Conservation (phyloP, 1,140 invertebrate genomes). For the Macrotrachela quadricornifera region DNA sequence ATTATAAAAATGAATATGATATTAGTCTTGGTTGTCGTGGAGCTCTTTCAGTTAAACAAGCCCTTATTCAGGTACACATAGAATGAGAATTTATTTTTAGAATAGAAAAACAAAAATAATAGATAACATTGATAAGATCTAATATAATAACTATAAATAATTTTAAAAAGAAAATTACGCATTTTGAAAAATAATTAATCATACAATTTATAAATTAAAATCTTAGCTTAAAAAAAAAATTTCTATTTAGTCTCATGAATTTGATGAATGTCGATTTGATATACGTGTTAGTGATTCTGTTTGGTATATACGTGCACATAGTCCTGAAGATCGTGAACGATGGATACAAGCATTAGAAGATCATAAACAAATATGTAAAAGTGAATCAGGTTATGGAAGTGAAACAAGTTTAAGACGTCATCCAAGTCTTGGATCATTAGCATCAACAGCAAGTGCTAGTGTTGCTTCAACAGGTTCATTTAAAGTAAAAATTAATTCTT, state of each 20-base stretch:
- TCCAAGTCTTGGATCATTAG: slow-evolving; percentile 74
- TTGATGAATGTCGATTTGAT: slow-evolving; percentile 91
- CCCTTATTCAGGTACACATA: no score
- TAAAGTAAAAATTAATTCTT: slow-evolving; percentile 26
- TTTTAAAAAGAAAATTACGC: no score
- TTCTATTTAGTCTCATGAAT: slow-evolving; percentile 61
- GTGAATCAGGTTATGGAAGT: slow-evolving; percentile 68
- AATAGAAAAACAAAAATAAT: no score
- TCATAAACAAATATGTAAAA: slow-evolving; percentile 37
- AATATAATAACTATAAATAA: no score
- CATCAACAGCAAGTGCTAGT: slow-evolving; percentile 61
- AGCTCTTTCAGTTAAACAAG: slow-evolving; percentile 39
- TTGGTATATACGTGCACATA: slow-evolving; percentile 76
- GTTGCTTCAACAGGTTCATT: slow-evolving; percentile 55
- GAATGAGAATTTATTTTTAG: no score
- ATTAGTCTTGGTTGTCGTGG: slow-evolving; percentile 80
- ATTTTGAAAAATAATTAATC: no score
- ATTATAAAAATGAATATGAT: slow-evolving; percentile 88
- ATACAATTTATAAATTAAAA: no score
- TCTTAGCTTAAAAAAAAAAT: no score
- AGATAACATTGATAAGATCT: no score
- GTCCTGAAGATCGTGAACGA: slow-evolving; percentile 62
- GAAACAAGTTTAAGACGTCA: slow-evolving; percentile 71
- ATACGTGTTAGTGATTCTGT: slow-evolving; percentile 88
- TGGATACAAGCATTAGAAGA: slow-evolving; percentile 83